These are phyloP conservation scores for Diloba caeruleocephala DNA, from an alignment of 2,888 invertebrate genomes.

Conservation along the genomic window DNA sequence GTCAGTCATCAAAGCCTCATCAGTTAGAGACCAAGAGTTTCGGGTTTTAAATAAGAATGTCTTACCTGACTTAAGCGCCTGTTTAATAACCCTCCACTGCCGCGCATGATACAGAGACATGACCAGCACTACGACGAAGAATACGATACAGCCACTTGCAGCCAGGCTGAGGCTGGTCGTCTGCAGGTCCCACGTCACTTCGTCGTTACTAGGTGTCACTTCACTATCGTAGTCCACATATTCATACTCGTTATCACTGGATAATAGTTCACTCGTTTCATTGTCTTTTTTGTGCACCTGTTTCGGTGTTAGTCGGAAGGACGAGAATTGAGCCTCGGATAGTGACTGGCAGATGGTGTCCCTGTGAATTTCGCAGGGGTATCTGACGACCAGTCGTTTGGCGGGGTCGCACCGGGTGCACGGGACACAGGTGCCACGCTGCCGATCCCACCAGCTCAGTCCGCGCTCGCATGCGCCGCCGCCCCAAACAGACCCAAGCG, in stretches of 20 bases:
- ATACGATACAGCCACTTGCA: constrained; percentile 93
- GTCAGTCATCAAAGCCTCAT: too few relatives aligned
- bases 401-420: constrained; percentile 92
- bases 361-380: constrained; percentile 93
- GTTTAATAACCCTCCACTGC: constrained; percentile 94
- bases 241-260: constrained; percentile 82
- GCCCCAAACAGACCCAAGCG: constrained; percentile 71
- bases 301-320: constrained; percentile 82
- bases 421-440: constrained; percentile 90
- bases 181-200: constrained; percentile 92
- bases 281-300: constrained; percentile 62
- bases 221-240: constrained; percentile 81
- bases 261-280: constrained; percentile 64
- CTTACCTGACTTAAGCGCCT: constrained; percentile 93
- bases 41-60: too few relatives aligned
- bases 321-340: constrained; percentile 90
- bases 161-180: constrained; percentile 92
- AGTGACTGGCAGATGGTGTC: constrained; percentile 93
- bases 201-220: constrained; percentile 73
- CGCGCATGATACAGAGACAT: constrained; percentile 93
- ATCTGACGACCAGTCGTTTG: constrained; percentile 89
- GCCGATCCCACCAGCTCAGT: constrained; percentile 92
- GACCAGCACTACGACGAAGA: constrained; percentile 93
- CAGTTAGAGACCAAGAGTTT: too few relatives aligned
- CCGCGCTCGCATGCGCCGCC: constrained; percentile 85